Evolutionary conservation across 2,888 invertebrate species (phyloP).

Genomic region (Phyllotreta cruciferae): DNA sequence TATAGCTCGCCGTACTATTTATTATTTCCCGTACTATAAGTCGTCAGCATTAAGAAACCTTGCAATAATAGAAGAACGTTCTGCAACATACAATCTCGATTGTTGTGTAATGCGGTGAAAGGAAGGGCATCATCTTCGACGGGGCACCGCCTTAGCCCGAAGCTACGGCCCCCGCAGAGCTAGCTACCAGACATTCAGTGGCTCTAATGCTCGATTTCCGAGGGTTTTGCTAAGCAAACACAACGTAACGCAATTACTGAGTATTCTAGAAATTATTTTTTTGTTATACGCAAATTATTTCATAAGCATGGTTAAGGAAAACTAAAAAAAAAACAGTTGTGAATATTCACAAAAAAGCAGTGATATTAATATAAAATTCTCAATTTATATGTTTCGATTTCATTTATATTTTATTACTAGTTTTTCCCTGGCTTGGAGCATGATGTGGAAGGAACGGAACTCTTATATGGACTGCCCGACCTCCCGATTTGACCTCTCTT

Average conservation of each 20-base stretch:
- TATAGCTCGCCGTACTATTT: slow-evolving; percentile 6
- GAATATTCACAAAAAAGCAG: too few species aligned
- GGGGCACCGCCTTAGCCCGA: slow-evolving; percentile 58
- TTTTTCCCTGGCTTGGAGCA: too few species aligned
- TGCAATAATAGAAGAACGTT: slow-evolving; percentile 42
- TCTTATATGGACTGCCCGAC: too few species aligned
- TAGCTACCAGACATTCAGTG: slow-evolving; percentile 46
- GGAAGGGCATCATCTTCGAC: slow-evolving; percentile 61
- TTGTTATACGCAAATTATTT: background rate
- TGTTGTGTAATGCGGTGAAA: slow-evolving; percentile 61
- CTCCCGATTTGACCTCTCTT: too few species aligned
- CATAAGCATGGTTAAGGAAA: too few species aligned
- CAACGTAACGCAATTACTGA: background rate
- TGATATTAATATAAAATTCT: too few species aligned
- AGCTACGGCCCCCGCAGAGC: slow-evolving; percentile 59
- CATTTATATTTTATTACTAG: too few species aligned
- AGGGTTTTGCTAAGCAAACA: slow-evolving; percentile 5
- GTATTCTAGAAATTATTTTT: background rate
- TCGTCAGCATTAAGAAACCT: slow-evolving; percentile 40
- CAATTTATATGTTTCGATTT: too few species aligned
- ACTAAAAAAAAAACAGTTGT: background rate
- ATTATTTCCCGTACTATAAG: slow-evolving; percentile 34
- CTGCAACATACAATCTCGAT: slow-evolving; percentile 46
- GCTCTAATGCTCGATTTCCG: slow-evolving; percentile 20
- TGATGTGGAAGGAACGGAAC: too few species aligned